phyloP scores from a whole-genome alignment of 2,888 invertebrate genomes.

The Thecocarcelia acutangulata region DNA sequence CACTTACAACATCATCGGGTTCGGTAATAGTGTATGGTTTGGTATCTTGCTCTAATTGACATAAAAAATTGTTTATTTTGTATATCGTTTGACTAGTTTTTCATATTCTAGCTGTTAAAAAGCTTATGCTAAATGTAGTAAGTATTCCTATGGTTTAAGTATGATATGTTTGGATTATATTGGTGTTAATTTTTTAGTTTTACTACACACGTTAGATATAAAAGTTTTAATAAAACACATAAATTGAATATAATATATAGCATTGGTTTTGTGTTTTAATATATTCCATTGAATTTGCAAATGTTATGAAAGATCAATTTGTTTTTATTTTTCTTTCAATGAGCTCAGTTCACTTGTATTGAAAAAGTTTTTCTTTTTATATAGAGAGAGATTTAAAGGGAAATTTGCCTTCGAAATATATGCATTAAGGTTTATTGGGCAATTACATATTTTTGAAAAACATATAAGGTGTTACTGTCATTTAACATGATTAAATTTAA shows the following conservation, averaged over 20 bases:
- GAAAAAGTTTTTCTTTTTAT: constrained; percentile 13
- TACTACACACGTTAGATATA: constrained; percentile 33
- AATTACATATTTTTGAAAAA: too few relatives aligned
- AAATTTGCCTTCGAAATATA: neutral
- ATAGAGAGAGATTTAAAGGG: neutral
- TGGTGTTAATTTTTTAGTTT: constrained; percentile 42
- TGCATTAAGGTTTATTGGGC: too few relatives aligned
- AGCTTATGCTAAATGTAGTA: constrained; percentile 23
- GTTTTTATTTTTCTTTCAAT: neutral
- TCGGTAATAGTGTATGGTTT: constrained; percentile 79
- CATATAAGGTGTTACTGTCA: too few relatives aligned
- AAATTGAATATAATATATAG: constrained; percentile 14
- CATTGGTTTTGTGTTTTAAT: constrained; percentile 30
- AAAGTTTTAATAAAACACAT: neutral
- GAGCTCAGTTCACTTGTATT: neutral
- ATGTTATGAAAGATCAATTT: neutral
- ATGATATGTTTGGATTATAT: neutral
- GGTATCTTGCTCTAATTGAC: constrained; percentile 70
- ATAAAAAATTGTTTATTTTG: constrained; percentile 62
- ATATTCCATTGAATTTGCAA: constrained; percentile 10
- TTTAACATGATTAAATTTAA: too few relatives aligned
- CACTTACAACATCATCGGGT: constrained; percentile 81
- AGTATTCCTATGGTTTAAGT: neutral
- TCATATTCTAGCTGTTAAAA: constrained; percentile 6
- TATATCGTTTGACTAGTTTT: constrained; percentile 46